Evolutionary conservation across 2,888 invertebrate genomes (phyloP), one percentile per base, ranked within the genome.

Genomic region (Eustalomyia histrio): DNA sequence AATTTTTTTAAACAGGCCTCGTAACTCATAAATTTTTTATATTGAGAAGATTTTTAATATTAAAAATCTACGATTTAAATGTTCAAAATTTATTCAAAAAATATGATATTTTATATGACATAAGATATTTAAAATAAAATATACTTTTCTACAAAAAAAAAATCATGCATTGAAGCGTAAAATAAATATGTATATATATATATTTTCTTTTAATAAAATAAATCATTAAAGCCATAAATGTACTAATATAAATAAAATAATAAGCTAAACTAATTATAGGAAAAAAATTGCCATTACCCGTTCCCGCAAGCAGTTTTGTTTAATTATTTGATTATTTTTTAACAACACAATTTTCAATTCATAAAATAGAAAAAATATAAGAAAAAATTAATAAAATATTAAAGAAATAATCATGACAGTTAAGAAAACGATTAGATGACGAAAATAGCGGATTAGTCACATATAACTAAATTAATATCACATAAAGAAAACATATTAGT

Each of bases 221-320:
- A 16, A 14, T 60, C 10, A 69, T 35, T 39, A 71, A 65, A 78
- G 74, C 76, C 74, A 74, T 78, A 78, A 2, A 68, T 53, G 50
- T 6, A 64, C 53, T 50, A 71, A 64, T 63, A 55, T 76, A 83
- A 61, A 35, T 74, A 79, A 83, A 73, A 74, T 58, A 76, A 64
- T 63, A 79, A 73, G 63, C 29, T 58, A 61, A 80, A 68, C 33
- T 78, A 82, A 79, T 52, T 81, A 65, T 52, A 33, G 57, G 61
- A 83, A 88, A 88, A 88, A 89, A 89, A 89, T 89, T 90, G 89
- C 90, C 90, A 90, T 89, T 90, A 90, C 89, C 90, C 89, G 87
- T 88, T 89, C 90, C 90, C 90, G 86, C 86, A 90, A 90, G 89
- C 90, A 68, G 82, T 83, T 82, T 74, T 60, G 35, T 55, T 76